Conservation (phyloP, 2,797 vertebrate species). For the Chelmon rostratus region DNA sequence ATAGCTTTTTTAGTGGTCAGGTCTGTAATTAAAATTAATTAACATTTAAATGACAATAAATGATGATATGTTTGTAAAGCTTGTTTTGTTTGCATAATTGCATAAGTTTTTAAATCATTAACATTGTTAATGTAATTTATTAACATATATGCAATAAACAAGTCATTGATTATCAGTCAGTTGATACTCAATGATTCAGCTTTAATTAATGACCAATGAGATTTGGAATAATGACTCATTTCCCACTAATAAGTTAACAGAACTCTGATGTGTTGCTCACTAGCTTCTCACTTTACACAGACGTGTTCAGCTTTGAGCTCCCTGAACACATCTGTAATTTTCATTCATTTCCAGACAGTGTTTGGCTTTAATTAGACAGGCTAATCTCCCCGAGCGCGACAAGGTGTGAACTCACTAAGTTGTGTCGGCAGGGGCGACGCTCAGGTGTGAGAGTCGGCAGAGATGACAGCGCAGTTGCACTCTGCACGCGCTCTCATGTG, state of each 20-base stretch:
- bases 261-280: not conserved
- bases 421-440: conserved; percentile 6
- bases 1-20: not conserved
- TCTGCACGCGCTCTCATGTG: conserved; percentile 4
- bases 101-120: too few species aligned
- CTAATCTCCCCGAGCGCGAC: conserved; percentile 35
- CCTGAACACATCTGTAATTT: conserved; percentile 7
- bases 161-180: not conserved
- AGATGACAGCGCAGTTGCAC: conserved; percentile 32
- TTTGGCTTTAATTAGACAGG: conserved; percentile 55
- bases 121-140: not conserved
- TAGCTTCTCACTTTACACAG: not conserved
- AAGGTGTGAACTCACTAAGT: conserved; percentile 42
- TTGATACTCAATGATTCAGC: not conserved
- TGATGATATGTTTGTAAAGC: too few species aligned
- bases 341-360: conserved; percentile 20
- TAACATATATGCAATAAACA: not conserved
- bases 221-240: not conserved
- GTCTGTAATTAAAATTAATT: too few species aligned
- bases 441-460: conserved; percentile 20
- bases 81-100: too few species aligned
- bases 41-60: too few species aligned
- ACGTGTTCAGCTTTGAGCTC: not conserved
- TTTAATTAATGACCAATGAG: not conserved
- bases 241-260: not conserved